Conservation (phyloP, 2,113 vertebrate species). For the Elaphurus davidianus region DNA sequence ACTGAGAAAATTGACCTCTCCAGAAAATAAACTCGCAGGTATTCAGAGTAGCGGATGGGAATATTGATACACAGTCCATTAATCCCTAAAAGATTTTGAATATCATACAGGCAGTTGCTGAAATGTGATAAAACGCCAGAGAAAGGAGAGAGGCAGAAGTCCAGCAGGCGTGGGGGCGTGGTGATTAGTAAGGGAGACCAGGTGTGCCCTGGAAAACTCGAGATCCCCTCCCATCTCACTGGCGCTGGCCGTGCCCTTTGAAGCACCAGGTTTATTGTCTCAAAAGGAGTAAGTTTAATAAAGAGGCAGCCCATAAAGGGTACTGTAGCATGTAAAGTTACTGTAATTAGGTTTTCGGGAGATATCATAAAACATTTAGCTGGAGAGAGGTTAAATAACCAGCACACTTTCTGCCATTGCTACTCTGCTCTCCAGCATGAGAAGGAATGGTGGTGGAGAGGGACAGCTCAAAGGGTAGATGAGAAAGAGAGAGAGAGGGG, state of each 20-base stretch:
- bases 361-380: conserved; percentile 60
- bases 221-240: neutral
- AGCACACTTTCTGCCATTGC: neutral
- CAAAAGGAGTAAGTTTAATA: conserved; percentile 48
- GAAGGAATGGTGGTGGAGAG: neutral
- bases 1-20: conserved; percentile 35
- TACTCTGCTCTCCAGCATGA: neutral
- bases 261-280: conserved; percentile 50
- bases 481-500: neutral
- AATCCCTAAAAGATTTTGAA: conserved; percentile 42
- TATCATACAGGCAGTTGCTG: neutral
- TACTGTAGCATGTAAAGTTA: conserved; percentile 41
- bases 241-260: neutral
- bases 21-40: neutral
- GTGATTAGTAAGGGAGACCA: neutral
- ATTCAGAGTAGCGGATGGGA: neutral
- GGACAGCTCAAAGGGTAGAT: neutral
- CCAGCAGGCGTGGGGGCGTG: fast-evolving
- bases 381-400: conserved; percentile 46
- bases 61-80: conserved; percentile 38
- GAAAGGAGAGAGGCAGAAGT: conserved; percentile 11
- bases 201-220: neutral
- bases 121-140: conserved; percentile 36
- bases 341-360: conserved; percentile 65
- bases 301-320: conserved; percentile 59